Base-by-base conservation (phyloP, 2,113 vertebrate genomes). In the Phaethornis superciliosus region DNA sequence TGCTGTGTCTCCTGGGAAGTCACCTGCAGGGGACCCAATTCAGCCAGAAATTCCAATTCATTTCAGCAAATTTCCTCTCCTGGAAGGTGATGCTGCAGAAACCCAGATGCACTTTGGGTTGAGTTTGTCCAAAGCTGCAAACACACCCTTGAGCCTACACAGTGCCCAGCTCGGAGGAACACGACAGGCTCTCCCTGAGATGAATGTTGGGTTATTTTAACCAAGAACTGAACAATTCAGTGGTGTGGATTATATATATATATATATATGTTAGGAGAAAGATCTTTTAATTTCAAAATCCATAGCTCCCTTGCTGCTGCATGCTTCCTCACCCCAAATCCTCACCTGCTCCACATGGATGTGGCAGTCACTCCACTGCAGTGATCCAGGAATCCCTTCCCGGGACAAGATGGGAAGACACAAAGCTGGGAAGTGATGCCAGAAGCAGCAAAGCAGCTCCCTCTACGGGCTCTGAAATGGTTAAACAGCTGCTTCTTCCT, bases 391-490 rank as follows among this genome's bases (percentile, higher is more conserved):
- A 70, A 71, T 4, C 30, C 35, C 12, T 42, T 33, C 40, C 46
- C 0, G 2, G 28, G 22, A 37, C 4, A 8, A 49, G 0, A 7
- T 1, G 40, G 11, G 69, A 79, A 18, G 51, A 28, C 15, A 18
- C 2, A 15, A 30, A 20, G 16, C 22, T 11, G 69, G 32, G 47
- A 69, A 80, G 22, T 30, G 49, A 12, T 22, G 55, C 14, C 72
- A 78, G 76, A 33, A 24, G 59, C 88, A 95, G 94, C 58, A 72
- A 85, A 89, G 91, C 74, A 95, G 91, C 95, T 94, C 91, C 93
- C 87, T 94, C 87, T 95, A 51, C 0, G 74, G 94, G 84, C n/a
- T 67, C 59, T 62, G 40, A 55, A 80, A 89, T 58, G 83, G 65
- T 68, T 68, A 68, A 94, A 91, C 86, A 92, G 17, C 77, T 37